A percentile compares a stretch with the other conserved stretches of the same genome.
These are phyloP conservation scores for Hyles euphorbiae DNA, from an alignment of 1,140 invertebrate species.

Conservation along the genomic window DNA sequence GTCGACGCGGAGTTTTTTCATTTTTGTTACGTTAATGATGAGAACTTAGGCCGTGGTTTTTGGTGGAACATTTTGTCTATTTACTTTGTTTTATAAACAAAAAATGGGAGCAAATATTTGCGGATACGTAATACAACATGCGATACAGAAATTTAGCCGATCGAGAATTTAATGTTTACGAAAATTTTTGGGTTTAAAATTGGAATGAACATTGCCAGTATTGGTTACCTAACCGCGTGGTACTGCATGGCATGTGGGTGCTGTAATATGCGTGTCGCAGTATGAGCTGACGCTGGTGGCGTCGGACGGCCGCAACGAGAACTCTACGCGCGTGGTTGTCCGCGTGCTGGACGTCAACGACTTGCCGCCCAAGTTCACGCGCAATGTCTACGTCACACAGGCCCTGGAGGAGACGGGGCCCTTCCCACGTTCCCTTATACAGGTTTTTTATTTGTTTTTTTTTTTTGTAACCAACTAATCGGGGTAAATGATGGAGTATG, in stretches of 20 bases:
- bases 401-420: slow-evolving; percentile 69
- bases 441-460: slow-evolving; percentile 67
- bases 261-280: slow-evolving; percentile 74
- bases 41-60: slow-evolving; percentile 27
- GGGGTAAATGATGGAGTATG: too few species aligned
- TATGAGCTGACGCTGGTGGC: slow-evolving; percentile 91
- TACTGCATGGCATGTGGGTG: slow-evolving; percentile 58
- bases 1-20: slow-evolving; percentile 28
- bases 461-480: slow-evolving; percentile 13
- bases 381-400: slow-evolving; percentile 80
- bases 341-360: slow-evolving; percentile 89
- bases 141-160: too few species aligned
- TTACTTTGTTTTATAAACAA: slow-evolving; percentile 8
- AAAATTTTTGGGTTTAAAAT: too few species aligned
- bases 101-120: background rate
- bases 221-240: slow-evolving; percentile 1
- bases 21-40: slow-evolving; percentile 41
- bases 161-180: too few species aligned
- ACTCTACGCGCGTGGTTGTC: slow-evolving; percentile 86
- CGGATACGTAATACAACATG: too few species aligned
- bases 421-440: slow-evolving; percentile 64
- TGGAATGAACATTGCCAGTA: too few species aligned
- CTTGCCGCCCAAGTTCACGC: slow-evolving; percentile 85
- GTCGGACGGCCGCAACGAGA: slow-evolving; percentile 90
- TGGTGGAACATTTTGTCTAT: slow-evolving; percentile 19